Evolutionary conservation across 2,888 invertebrate genomes (phyloP).

Genomic region (Pollenia angustigena): DNA sequence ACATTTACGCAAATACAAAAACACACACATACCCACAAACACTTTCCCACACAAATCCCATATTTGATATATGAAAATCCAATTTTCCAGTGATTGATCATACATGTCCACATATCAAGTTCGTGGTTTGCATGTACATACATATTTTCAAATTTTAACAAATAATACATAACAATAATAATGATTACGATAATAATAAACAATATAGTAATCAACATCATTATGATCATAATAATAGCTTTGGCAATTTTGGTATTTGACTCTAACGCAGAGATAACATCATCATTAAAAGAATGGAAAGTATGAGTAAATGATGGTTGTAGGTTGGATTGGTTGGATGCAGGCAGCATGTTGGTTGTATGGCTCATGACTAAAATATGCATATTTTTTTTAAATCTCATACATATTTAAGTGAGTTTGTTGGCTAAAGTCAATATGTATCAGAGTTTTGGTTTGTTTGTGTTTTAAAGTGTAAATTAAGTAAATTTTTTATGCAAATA

Average conservation of each 20-base stretch:
- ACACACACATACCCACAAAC: slow-evolving; percentile 6
- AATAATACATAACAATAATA: slow-evolving; percentile 60
- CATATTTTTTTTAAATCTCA: too few species aligned
- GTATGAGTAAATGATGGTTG: background rate
- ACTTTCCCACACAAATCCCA: slow-evolving; percentile 1
- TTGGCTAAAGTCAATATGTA: slow-evolving; percentile 44
- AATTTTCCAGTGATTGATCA: slow-evolving; percentile 85
- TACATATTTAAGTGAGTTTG: slow-evolving; percentile 27
- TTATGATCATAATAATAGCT: slow-evolving; percentile 50
- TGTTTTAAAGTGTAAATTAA: slow-evolving; percentile 36
- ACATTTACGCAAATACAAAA: background rate
- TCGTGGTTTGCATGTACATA: slow-evolving; percentile 76
- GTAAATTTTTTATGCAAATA: slow-evolving; percentile 48
- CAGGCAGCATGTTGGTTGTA: background rate
- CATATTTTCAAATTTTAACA: slow-evolving; percentile 67
- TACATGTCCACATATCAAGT: slow-evolving; percentile 81
- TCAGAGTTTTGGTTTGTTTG: background rate
- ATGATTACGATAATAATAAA: slow-evolving; percentile 32
- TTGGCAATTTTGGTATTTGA: slow-evolving; percentile 53
- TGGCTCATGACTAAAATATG: background rate
- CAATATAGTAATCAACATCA: slow-evolving; percentile 33
- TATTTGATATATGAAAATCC: slow-evolving; percentile 80
- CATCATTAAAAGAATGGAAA: background rate
- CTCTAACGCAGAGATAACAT: background rate
- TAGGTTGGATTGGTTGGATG: background rate